These are phyloP conservation scores for Cetoscarus ocellatus DNA, from an alignment of 2,797 vertebrate species.

Conservation along the genomic window DNA sequence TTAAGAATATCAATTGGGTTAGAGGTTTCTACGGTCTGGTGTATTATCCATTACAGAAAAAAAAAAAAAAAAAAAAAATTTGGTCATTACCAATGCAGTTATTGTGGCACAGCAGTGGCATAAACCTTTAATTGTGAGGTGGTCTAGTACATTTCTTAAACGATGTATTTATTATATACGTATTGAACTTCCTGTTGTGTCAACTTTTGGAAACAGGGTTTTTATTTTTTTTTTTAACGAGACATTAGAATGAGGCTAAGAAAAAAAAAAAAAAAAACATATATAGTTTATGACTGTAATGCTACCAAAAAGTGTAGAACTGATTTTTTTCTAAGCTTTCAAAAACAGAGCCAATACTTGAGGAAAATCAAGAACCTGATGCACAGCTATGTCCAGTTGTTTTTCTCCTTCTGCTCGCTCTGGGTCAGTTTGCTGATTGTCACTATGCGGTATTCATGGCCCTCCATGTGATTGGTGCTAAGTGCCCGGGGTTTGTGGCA, in stretches of 20 bases:
- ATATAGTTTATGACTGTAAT: background rate
- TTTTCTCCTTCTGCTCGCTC: constrained; percentile 34
- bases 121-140: too few relatives aligned
- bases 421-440: constrained; percentile 71
- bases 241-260: background rate
- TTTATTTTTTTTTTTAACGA: too few relatives aligned
- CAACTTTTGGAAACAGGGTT: too few relatives aligned
- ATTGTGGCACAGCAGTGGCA: too few relatives aligned
- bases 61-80: too few relatives aligned
- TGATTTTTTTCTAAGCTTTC: constrained; percentile 2
- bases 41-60: too few relatives aligned
- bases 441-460: constrained; percentile 53
- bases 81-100: too few relatives aligned
- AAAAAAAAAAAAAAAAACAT: background rate
- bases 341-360: constrained; percentile 18
- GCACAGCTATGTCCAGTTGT: constrained; percentile 3
- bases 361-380: constrained; percentile 27
- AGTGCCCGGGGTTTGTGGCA: constrained; percentile 61
- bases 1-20: too few relatives aligned
- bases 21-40: too few relatives aligned
- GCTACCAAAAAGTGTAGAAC: background rate
- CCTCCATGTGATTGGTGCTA: constrained; percentile 76
- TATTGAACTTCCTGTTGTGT: too few relatives aligned
- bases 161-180: too few relatives aligned
- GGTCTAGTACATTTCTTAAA: too few relatives aligned